Conservation (phyloP, 2,888 invertebrate species). For the Flexamia atlantica region DNA sequence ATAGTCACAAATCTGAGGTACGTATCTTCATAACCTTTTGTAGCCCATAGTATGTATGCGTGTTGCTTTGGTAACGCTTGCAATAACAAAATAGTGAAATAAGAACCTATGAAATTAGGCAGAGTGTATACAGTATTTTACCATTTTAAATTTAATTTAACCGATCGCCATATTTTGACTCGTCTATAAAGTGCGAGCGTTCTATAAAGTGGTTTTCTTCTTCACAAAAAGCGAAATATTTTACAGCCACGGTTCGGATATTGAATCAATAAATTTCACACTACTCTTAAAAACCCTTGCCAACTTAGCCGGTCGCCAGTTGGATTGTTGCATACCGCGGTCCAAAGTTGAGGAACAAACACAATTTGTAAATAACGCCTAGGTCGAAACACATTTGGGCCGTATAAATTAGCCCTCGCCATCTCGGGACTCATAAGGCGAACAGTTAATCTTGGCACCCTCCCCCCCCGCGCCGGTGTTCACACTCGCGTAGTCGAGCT, state of each 20-base stretch:
- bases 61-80: too few species aligned
- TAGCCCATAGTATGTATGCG: too few species aligned
- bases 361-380: neutral
- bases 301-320: neutral
- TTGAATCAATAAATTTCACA: neutral
- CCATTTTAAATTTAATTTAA: too few species aligned
- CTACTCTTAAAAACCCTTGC: neutral
- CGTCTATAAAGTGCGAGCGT: too few species aligned
- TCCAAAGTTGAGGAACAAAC: slow-evolving; percentile 4
- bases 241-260: neutral
- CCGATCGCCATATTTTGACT: too few species aligned
- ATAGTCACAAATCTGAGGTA: too few species aligned
- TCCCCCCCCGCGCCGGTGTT: neutral
- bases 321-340: neutral
- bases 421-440: slow-evolving; percentile 29
- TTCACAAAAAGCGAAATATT: too few species aligned
- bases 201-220: too few species aligned
- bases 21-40: too few species aligned
- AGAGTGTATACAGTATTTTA: too few species aligned
- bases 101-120: too few species aligned
- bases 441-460: slow-evolving; percentile 16
- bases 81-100: too few species aligned
- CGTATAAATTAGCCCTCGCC: slow-evolving; percentile 25
- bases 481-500: neutral
- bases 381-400: slow-evolving; percentile 19